Evolutionary conservation across 2,888 invertebrate species (phyloP), one percentile per base, ranked within the genome.

Genomic region (Ophraella communa): DNA sequence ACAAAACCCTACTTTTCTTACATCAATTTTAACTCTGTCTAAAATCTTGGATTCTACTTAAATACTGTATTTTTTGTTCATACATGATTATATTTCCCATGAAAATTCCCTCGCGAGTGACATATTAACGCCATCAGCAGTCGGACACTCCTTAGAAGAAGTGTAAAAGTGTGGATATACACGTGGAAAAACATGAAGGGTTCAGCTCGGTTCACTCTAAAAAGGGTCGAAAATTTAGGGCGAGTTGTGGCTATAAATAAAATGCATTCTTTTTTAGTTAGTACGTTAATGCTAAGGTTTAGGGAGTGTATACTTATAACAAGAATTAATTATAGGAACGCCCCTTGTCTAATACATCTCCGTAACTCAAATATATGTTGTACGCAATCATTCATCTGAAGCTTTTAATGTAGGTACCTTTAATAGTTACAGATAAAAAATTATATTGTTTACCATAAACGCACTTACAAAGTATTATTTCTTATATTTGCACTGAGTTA

Each of bases 161-260:
- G 14, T 47, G 8, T 23, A 44, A 56, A 27, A 51, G 24, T 17
- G 39, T 49, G 39, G 35, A 39, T 17, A 27, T 59, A 59, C 59
- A 60, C 60, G 60, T 60, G 60, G 52, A 60, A 53, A 59, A 52
- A 53, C 27, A 59, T 59, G 23, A 44, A 53, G 52, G 60, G 44
- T 51, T 35, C 23, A 4, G 11, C n/a, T 20, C 21, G 18, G 10
- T 47, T 47, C 21, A 23, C 14, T 27, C 21, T n/a, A 23, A 18
- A 52, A 30, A 44, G 60, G 60, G 60, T 60, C 52, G 60, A 63
- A 63, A 58, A 65, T 60, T 56, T 27, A 53, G 65, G 65, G 65
- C 65, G 65, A 65, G 65, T 61, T 61, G 47, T 7, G 14, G 53
- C 53, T 65, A 61, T 65, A 57, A 65, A 65, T 65, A 61, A 61